Conservation (phyloP, 2,797 vertebrate genomes). For the Hybognathus amarus region DNA sequence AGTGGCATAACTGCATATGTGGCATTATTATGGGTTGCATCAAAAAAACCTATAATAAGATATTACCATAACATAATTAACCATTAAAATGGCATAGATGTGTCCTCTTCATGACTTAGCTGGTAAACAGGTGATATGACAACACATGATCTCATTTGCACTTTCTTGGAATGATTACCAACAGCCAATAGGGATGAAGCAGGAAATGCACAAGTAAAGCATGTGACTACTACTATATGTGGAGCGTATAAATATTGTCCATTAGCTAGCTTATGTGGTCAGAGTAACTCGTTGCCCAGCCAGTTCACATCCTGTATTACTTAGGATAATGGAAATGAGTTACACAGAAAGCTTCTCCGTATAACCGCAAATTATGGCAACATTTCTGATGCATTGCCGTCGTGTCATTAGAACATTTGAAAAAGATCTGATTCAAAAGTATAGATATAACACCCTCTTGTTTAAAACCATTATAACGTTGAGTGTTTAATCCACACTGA, state of each 20-base stretch:
- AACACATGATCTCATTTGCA: background rate
- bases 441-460: background rate
- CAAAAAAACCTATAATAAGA: background rate
- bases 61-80: background rate
- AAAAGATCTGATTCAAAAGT: background rate
- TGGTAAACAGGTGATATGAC: background rate
- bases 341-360: background rate
- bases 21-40: background rate
- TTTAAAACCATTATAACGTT: background rate
- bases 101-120: background rate
- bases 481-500: background rate
- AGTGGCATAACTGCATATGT: background rate
- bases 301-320: background rate
- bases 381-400: background rate
- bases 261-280: background rate
- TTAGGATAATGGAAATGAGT: constrained; percentile 8
- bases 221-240: constrained; percentile 1
- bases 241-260: constrained; percentile 1
- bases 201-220: constrained; percentile 3
- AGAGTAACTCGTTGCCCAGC: background rate
- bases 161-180: background rate
- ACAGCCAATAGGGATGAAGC: background rate
- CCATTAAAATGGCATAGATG: background rate
- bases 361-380: background rate
- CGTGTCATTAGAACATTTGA: background rate